These are phyloP conservation scores for Clunio marinus DNA, from an alignment of 2,888 invertebrate species.

Conservation along the genomic window DNA sequence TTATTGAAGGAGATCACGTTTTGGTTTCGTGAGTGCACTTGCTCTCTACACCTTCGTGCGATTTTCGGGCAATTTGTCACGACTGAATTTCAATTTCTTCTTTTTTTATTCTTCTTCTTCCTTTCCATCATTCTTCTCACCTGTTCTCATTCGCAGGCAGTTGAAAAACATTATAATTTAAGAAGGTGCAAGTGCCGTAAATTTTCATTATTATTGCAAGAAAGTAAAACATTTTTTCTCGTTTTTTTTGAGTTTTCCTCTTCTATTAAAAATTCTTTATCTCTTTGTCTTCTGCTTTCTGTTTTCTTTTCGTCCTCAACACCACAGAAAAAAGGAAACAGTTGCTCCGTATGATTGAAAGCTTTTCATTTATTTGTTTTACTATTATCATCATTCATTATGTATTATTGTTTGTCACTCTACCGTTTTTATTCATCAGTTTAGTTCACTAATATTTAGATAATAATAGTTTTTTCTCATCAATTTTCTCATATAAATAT, in stretches of 20 bases:
- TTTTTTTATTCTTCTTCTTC: neutral
- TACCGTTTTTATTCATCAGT: conserved; percentile 27
- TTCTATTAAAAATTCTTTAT: neutral
- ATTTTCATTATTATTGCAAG: too few species aligned
- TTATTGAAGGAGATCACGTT: conserved; percentile 24
- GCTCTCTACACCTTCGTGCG: conserved; percentile 2
- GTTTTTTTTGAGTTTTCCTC: neutral
- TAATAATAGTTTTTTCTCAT: conserved; percentile 26
- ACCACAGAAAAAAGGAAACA: neutral
- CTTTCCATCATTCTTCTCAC: too few species aligned
- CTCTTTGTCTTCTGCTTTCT: neutral
- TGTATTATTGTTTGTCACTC: conserved; percentile 35
- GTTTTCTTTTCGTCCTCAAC: neutral
- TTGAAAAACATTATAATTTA: neutral
- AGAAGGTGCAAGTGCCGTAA: too few species aligned
- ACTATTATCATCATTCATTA: neutral
- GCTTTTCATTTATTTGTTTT: too few species aligned
- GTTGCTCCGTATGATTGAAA: conserved; percentile 34
- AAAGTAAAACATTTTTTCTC: too few species aligned
- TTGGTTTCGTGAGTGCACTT: conserved; percentile 26
- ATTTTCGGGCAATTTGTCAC: conserved; percentile 5
- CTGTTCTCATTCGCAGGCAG: neutral
- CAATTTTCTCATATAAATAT: conserved; percentile 19
- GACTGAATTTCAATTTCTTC: conserved; percentile 1
- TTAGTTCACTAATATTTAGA: conserved; percentile 21